These are phyloP conservation scores for Pandion haliaetus DNA, from an alignment of 2,113 vertebrate species.

Conservation along the genomic window DNA sequence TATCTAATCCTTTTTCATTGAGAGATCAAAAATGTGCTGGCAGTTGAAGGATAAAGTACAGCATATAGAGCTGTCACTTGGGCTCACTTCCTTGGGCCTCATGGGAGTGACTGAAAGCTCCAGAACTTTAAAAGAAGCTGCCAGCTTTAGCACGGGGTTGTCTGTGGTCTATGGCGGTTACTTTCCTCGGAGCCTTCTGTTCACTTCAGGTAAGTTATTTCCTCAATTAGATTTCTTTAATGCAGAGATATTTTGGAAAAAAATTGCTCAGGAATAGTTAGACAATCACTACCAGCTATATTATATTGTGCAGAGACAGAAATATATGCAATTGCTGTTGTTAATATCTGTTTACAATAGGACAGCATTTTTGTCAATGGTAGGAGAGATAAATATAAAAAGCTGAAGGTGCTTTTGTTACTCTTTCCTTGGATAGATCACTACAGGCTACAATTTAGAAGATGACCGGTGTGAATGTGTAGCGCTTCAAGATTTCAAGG, in stretches of 20 bases:
- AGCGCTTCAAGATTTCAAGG: conserved; percentile 89
- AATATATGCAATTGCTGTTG: neutral
- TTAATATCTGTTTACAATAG: neutral
- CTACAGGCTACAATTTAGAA: conserved; percentile 97
- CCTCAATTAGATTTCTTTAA: neutral
- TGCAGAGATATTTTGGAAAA: neutral
- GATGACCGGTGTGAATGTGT: conserved; percentile 98
- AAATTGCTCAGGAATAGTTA: neutral
- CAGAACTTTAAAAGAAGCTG: neutral
- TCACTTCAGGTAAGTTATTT: neutral
- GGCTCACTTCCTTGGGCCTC: neutral
- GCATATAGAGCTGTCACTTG: neutral
- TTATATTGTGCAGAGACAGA: neutral
- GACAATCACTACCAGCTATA: neutral
- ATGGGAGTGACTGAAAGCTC: neutral
- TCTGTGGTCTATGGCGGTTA: neutral
- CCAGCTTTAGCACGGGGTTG: neutral
- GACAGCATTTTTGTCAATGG: neutral
- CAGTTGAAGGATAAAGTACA: conserved; percentile 11
- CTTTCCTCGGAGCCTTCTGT: neutral
- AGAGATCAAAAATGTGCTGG: conserved; percentile 28
- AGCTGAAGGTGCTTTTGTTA: neutral
- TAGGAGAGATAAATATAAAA: neutral
- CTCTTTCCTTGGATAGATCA: conserved; percentile 80
- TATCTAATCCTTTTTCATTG: conserved; percentile 36